Base-by-base conservation (phyloP, 2,888 invertebrate genomes). In the Acrocera orbiculus region DNA sequence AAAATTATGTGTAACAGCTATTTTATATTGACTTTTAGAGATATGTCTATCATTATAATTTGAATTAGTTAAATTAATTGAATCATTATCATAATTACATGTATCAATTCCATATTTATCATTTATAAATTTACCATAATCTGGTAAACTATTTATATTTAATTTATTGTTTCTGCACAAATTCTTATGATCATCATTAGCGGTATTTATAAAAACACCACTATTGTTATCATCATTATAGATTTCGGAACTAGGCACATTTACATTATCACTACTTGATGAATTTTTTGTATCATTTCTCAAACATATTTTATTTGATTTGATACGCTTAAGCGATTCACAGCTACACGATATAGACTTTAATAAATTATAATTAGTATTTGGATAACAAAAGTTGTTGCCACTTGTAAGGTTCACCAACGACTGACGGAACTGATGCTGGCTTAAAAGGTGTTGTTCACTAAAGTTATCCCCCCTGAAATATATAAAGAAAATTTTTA, bases 341-440 rank as follows among this genome's bases (percentile, higher is more conserved):
- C 52, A 52, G 44, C 53, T 53, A 32, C 51, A 51, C 43, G 53
- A 53, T 38, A 51, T 48, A 31, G 50, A 51, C 43, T 51, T 51
- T 27, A 50, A 46, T 34, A 51, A 42, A 30, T 46, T 46, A 32
- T 39, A 37, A 37, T 41, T 37, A 35, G 39, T 40, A 37, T 37
- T 42, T 30, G 40, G 38, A n/a, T n/a, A n/a, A 35, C 40, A 42
- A 35, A 38, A 44, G 37, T 39, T 50, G 52, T 54, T 54, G 42
- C 50, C 54, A 50, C 54, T 51, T 36, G 53, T 53, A 38, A 58
- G 54, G 52, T 58, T 58, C 48, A 55, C 47, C 49, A 58, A 48
- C 46, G 58, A 58, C 55, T 58, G 58, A 35, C 56, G 58, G 46
- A 53, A 51, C 48, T 56, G 49, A 42, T 55, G 49, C 46, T 56